Conservation (phyloP, 1,140 invertebrate species). For the Polyergus mexicanus region DNA sequence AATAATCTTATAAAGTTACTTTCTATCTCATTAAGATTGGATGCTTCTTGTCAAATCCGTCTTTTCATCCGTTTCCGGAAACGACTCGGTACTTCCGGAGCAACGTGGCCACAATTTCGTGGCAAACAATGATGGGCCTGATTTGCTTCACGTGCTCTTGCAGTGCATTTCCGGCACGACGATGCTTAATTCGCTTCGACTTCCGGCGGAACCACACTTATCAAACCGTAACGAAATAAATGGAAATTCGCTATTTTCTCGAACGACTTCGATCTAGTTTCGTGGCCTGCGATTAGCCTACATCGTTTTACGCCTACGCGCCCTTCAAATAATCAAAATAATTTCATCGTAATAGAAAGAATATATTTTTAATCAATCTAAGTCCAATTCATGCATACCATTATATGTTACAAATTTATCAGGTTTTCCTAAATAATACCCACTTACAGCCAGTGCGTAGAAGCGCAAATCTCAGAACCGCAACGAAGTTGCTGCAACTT, state of each 20-base stretch:
- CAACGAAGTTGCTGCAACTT: conserved; percentile 50
- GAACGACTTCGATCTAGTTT: conserved; percentile 36
- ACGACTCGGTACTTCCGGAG: conserved; percentile 57
- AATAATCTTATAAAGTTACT: conserved; percentile 40
- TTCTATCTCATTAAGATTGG: conserved; percentile 54
- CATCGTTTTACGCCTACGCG: not conserved
- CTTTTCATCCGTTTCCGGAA: conserved; percentile 70
- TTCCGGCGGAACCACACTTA: conserved; percentile 71
- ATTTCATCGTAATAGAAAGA: not conserved
- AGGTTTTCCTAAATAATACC: not conserved
- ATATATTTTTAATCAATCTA: not conserved
- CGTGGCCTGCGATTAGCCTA: conserved; percentile 3
- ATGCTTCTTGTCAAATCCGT: conserved; percentile 40
- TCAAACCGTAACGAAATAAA: conserved; percentile 69
- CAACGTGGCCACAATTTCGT: conserved; percentile 64
- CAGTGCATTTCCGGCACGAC: conserved; percentile 68
- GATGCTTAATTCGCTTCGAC: conserved; percentile 70
- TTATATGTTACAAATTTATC: not conserved
- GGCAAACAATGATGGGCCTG: conserved; percentile 66
- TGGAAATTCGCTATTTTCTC: conserved; percentile 51
- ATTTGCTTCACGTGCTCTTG: conserved; percentile 65
- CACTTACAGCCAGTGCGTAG: not conserved
- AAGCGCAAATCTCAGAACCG: conserved; percentile 25
- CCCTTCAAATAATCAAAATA: not conserved
- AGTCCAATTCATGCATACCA: no score